Evolutionary conservation across 2,113 vertebrate genomes (phyloP).

Genomic region (Calonectris borealis): DNA sequence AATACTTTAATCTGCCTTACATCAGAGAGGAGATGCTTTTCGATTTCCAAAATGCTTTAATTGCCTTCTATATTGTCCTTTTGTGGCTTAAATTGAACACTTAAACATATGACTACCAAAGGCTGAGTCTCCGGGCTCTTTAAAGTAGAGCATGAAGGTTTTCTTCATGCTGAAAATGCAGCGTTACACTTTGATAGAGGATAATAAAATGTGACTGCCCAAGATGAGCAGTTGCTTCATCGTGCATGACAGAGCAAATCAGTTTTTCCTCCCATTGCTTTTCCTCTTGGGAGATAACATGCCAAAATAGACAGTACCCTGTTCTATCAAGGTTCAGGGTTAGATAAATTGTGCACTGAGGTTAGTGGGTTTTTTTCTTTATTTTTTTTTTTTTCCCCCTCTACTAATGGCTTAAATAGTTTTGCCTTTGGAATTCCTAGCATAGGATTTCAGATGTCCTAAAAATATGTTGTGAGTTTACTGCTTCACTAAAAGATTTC

Average conservation of each 20-base stretch:
- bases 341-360: neutral
- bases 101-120: neutral
- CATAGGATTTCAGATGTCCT: neutral
- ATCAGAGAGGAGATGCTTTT: neutral
- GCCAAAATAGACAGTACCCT: neutral
- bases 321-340: neutral
- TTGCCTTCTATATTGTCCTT: neutral
- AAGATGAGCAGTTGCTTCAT: slow-evolving; percentile 44
- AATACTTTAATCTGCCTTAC: neutral
- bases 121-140: neutral
- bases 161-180: slow-evolving; percentile 21
- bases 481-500: neutral
- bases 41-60: neutral
- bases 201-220: slow-evolving; percentile 30
- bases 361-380: neutral
- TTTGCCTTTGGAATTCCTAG: neutral
- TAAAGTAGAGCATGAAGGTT: neutral
- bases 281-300: slow-evolving; percentile 31
- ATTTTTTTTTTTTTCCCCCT: neutral
- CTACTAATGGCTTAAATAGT: neutral
- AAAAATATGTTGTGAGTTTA: neutral
- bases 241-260: slow-evolving; percentile 44
- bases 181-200: neutral
- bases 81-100: neutral
- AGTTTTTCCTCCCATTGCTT: slow-evolving; percentile 48